These are phyloP conservation scores for Dendrolimus punctatus DNA, from an alignment of 1,140 invertebrate species.

Conservation along the genomic window DNA sequence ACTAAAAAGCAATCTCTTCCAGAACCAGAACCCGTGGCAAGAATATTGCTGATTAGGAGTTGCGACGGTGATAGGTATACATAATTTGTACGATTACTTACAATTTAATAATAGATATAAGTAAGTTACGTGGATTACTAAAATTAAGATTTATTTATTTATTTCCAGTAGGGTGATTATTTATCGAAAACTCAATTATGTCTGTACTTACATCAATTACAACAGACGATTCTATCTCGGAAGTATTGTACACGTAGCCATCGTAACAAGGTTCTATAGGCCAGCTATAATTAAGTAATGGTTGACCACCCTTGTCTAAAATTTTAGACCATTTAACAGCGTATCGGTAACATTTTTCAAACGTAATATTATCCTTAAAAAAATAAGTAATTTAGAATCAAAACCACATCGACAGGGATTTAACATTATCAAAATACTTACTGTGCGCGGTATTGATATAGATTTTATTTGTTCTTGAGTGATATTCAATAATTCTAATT, in stretches of 20 bases:
- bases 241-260: constrained; percentile 87
- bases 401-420: not conserved
- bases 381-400: not conserved
- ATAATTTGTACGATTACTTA: too few species aligned
- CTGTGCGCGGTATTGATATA: constrained; percentile 77
- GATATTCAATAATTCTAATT: constrained; percentile 68
- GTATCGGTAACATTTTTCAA: constrained; percentile 71
- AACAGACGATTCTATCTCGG: constrained; percentile 80
- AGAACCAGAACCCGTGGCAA: too few species aligned
- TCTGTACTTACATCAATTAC: constrained; percentile 82
- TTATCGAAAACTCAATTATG: too few species aligned
- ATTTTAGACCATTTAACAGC: constrained; percentile 80
- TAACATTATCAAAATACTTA: constrained; percentile 18
- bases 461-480: constrained; percentile 74
- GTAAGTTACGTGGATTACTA: constrained; percentile 1
- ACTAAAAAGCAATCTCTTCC: too few species aligned
- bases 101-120: not conserved
- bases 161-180: not conserved
- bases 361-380: constrained; percentile 57
- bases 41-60: too few species aligned
- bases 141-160: not conserved
- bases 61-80: too few species aligned
- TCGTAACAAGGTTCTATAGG: constrained; percentile 78
- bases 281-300: constrained; percentile 71
- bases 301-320: constrained; percentile 45